Evolutionary conservation across 2,888 invertebrate genomes (phyloP).

Genomic region (Mythimna ferrago): DNA sequence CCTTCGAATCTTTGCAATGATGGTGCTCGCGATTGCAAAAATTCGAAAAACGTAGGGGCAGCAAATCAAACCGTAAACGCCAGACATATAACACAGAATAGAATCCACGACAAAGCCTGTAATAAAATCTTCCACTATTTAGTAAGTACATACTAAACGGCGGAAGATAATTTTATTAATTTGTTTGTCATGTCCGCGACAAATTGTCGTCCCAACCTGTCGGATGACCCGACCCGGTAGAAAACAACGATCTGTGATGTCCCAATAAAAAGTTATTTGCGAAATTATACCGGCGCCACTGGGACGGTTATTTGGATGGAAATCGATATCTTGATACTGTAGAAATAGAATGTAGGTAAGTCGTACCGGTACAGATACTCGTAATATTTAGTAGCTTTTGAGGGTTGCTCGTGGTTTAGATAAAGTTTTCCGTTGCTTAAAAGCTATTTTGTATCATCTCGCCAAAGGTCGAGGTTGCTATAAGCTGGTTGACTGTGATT

Average conservation of each 20-base stretch:
- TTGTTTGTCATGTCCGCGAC: conserved; percentile 49
- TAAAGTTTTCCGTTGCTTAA: neutral
- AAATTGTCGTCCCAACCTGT: conserved; percentile 41
- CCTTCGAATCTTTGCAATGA: too few relatives aligned
- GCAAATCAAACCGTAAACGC: neutral
- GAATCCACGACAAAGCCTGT: neutral
- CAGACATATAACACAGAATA: neutral
- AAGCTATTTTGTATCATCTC: neutral
- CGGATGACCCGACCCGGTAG: conserved; percentile 37
- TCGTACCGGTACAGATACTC: conserved; percentile 16
- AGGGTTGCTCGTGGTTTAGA: neutral
- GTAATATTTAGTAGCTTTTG: conserved; percentile 11
- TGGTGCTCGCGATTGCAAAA: too few relatives aligned
- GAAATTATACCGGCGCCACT: conserved; percentile 79
- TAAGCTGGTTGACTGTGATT: too few relatives aligned
- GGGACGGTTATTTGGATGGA: conserved; percentile 68
- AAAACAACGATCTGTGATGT: conserved; percentile 73
- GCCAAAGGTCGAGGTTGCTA: neutral
- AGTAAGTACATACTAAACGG: conserved; percentile 1
- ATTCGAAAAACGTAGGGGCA: neutral
- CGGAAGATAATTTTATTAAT: conserved; percentile 50
- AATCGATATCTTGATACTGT: conserved; percentile 73
- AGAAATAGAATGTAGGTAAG: conserved; percentile 75
- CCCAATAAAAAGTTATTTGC: conserved; percentile 81
- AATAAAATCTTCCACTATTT: neutral